A percentile compares a stretch with the other conserved stretches of the same genome.
Evolutionary conservation across 2,888 invertebrate genomes (phyloP).

Genomic region (Odontomyia ornata): DNA sequence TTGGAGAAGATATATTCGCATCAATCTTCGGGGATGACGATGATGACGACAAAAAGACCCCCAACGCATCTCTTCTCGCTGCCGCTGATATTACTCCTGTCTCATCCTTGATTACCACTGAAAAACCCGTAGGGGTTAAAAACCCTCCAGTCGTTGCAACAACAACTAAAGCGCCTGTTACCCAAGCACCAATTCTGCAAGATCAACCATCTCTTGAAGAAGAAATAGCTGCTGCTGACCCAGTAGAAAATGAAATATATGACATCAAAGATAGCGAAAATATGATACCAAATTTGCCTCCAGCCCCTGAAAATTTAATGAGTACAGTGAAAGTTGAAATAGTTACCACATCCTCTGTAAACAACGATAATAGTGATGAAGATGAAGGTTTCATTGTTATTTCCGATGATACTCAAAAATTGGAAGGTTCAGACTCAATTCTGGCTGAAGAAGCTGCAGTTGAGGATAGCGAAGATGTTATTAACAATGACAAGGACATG

Average conservation of each 20-base stretch:
- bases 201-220: neutral
- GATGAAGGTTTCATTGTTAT: constrained; percentile 37
- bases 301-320: constrained; percentile 1
- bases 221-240: neutral
- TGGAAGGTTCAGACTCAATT: neutral
- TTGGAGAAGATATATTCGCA: constrained; percentile 25
- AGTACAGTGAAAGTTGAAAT: neutral
- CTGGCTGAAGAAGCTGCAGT: neutral
- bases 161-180: neutral
- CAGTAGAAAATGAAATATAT: neutral
- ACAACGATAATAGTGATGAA: constrained; percentile 15
- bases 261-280: constrained; percentile 5
- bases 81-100: neutral
- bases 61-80: neutral
- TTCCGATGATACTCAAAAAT: constrained; percentile 25
- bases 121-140: neutral
- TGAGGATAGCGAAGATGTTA: neutral
- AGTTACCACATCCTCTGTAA: neutral
- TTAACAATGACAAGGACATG: neutral
- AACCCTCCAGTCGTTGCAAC: neutral
- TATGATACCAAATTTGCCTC: neutral
- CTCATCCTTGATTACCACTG: neutral
- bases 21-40: constrained; percentile 25
- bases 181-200: neutral
- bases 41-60: neutral